Conservation (phyloP, 2,888 invertebrate species). For the Dusona sp. region DNA sequence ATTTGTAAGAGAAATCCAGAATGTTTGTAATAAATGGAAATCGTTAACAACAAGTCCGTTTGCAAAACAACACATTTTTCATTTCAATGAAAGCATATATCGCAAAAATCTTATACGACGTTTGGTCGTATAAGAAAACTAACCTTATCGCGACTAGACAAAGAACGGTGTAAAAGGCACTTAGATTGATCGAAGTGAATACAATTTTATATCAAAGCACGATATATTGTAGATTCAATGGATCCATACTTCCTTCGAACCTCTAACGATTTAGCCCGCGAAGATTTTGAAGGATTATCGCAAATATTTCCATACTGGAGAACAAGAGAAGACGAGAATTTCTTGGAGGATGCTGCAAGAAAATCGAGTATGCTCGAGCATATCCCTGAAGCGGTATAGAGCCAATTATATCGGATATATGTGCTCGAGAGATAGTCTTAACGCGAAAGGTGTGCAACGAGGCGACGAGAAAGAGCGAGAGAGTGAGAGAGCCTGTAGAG, state of each 20-base stretch:
- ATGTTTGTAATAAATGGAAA: slow-evolving; percentile 4
- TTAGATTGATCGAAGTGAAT: neutral
- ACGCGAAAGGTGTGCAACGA: slow-evolving; percentile 39
- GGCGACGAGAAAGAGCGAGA: slow-evolving; percentile 38
- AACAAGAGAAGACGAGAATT: slow-evolving; percentile 41
- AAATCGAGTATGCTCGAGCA: slow-evolving; percentile 28
- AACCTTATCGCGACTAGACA: too few species aligned
- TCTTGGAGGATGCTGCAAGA: slow-evolving; percentile 33
- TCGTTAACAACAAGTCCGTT: neutral
- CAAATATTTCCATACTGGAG: neutral
- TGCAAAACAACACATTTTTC: neutral
- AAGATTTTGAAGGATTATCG: slow-evolving; percentile 15
- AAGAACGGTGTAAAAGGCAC: too few species aligned
- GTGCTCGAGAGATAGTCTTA: slow-evolving; percentile 53
- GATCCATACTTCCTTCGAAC: neutral
- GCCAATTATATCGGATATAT: slow-evolving; percentile 66
- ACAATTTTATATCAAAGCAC: neutral
- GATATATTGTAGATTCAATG: neutral
- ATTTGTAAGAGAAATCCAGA: slow-evolving; percentile 12
- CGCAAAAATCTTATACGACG: neutral
- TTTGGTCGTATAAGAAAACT: neutral
- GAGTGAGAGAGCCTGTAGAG: slow-evolving; percentile 37
- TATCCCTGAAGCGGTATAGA: slow-evolving; percentile 48
- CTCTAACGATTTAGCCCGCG: neutral
- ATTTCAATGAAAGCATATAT: neutral